Percentiles rank a stretch among this genome's conserved stretches.
phyloP scores from a whole-genome alignment of 2,113 vertebrate species.

The Felis chaus region DNA sequence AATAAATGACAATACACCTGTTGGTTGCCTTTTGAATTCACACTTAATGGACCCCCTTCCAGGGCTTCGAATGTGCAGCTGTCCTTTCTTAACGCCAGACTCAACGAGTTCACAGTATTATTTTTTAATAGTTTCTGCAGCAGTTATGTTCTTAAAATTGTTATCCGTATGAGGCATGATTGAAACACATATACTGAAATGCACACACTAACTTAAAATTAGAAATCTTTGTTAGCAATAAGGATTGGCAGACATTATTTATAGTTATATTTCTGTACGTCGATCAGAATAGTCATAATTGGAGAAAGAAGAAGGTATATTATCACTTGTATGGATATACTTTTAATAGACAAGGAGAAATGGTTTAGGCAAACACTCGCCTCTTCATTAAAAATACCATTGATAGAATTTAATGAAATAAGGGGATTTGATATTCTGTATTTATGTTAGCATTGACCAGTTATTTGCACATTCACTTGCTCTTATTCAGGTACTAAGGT shows the following conservation, averaged over 20 bases:
- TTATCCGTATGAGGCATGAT: neutral
- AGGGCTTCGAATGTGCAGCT: neutral
- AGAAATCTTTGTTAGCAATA: neutral
- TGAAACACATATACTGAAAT: slow-evolving; percentile 20
- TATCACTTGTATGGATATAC: neutral
- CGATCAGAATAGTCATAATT: neutral
- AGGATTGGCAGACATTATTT: neutral
- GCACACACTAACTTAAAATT: neutral
- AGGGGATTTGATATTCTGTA: neutral
- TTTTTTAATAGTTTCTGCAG: slow-evolving; percentile 30
- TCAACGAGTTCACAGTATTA: neutral
- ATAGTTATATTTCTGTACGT: neutral
- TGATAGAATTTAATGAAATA: neutral
- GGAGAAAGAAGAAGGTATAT: neutral
- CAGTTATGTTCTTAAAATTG: slow-evolving; percentile 16
- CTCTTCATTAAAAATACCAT: neutral
- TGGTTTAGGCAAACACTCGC: neutral
- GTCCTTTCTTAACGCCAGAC: neutral
- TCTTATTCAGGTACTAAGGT: neutral
- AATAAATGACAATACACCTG: slow-evolving; percentile 48
- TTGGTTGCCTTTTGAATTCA: slow-evolving; percentile 54
- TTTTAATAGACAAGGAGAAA: neutral
- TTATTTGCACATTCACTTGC: neutral
- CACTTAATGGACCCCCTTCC: neutral
- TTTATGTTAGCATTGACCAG: neutral